These are phyloP conservation scores for Plagodis dolabraria DNA, from an alignment of 2,888 invertebrate species.

Conservation along the genomic window DNA sequence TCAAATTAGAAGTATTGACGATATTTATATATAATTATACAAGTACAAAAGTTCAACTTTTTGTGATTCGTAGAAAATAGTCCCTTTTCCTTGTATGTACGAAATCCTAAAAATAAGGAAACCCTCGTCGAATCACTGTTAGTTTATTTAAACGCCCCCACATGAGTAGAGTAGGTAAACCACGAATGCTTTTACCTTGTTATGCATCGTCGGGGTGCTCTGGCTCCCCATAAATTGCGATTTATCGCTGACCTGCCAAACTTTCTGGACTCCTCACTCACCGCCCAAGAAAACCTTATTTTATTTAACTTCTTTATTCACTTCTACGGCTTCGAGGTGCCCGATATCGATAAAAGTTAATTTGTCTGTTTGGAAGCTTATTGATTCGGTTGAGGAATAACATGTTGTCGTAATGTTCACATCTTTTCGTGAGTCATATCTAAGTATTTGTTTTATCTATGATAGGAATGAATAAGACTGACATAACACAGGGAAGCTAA, in stretches of 20 bases:
- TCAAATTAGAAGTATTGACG: too few species aligned
- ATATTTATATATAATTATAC: too few species aligned
- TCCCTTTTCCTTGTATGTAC: too few species aligned
- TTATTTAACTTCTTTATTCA: slow-evolving; percentile 76
- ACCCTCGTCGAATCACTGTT: slow-evolving; percentile 3
- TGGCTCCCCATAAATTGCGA: slow-evolving; percentile 72
- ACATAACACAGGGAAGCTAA: too few species aligned
- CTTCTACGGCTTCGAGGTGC: slow-evolving; percentile 53
- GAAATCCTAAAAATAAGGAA: background rate
- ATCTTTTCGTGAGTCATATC: background rate
- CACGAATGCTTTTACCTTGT: slow-evolving; percentile 63
- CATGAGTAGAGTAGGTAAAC: slow-evolving; percentile 40
- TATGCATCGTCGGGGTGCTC: slow-evolving; percentile 47
- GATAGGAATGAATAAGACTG: background rate
- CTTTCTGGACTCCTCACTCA: slow-evolving; percentile 75
- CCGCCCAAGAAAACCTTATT: slow-evolving; percentile 69
- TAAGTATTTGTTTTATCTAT: background rate
- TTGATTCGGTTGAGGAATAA: slow-evolving; percentile 15
- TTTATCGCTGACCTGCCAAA: slow-evolving; percentile 80
- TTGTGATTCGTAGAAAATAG: too few species aligned
- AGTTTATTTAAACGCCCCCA: slow-evolving; percentile 28
- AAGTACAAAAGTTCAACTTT: too few species aligned
- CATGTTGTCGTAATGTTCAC: slow-evolving; percentile 14
- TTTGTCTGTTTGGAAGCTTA: slow-evolving; percentile 40
- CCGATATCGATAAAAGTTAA: slow-evolving; percentile 64